Conservation (phyloP, 2,113 vertebrate genomes). For the Alouatta palliata region DNA sequence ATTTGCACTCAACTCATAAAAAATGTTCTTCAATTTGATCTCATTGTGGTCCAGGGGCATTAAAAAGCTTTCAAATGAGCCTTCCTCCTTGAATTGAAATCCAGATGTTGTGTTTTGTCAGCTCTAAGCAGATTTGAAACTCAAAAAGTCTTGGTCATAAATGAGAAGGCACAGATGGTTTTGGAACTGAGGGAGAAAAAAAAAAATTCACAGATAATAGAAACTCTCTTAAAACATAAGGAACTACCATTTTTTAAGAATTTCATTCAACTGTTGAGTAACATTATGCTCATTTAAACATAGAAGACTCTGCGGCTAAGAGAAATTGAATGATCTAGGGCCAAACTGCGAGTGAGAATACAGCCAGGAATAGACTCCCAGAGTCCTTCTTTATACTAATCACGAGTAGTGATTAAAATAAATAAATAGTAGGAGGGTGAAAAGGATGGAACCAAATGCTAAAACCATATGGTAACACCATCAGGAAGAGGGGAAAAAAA, state of each 20-base stretch:
- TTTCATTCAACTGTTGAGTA: constrained; percentile 46
- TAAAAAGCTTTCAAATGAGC: constrained; percentile 74
- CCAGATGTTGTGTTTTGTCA: constrained; percentile 75
- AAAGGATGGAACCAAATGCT: constrained; percentile 67
- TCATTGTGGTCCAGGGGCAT: constrained; percentile 74
- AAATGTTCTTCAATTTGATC: constrained; percentile 73
- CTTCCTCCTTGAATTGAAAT: constrained; percentile 70
- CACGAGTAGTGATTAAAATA: constrained; percentile 67
- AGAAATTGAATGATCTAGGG: background rate
- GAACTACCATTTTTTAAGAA: constrained; percentile 50
- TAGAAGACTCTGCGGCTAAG: background rate
- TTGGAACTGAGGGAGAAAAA: constrained; percentile 48
- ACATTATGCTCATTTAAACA: constrained; percentile 49
- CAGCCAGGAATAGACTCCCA: constrained; percentile 48
- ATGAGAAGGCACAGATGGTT: constrained; percentile 74
- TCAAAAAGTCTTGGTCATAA: constrained; percentile 67
- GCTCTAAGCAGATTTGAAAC: constrained; percentile 71
- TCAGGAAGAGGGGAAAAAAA: background rate
- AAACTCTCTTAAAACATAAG: constrained; percentile 54
- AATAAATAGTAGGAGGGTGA: constrained; percentile 72
- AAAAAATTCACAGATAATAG: constrained; percentile 51
- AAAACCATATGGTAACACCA: constrained; percentile 69
- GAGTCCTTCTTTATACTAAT: constrained; percentile 36
- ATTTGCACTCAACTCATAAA: constrained; percentile 73
- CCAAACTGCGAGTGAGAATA: background rate